Base-by-base conservation (phyloP, 2,797 vertebrate genomes). In the Lacerta bilineata region DNA sequence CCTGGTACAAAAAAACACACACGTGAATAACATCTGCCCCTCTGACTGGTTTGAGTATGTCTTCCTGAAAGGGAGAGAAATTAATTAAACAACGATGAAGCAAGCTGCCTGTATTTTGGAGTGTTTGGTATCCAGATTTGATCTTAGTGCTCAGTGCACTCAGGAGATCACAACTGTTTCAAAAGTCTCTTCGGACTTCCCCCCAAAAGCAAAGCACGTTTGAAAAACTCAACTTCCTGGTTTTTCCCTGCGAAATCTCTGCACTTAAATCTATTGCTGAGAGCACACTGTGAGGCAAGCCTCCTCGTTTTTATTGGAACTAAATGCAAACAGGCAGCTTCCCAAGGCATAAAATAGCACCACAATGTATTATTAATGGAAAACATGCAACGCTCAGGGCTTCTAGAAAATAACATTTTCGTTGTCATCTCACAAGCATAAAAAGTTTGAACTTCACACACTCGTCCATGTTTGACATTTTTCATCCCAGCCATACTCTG, bases 401-500 rank as follows among this genome's bases (percentile, higher is more conserved):
- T 93, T 94, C 94, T 93, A 93, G 92, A 94, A 43, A 43, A 43
- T 43, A 76, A 76, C 74, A 90, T 92, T 92, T 94, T 87, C 71
- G 5, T 46, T 39, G 50, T 89, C 84, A 89, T 91, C 91, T 93
- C 29, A 91, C 90, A 93, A 95, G 93, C 94, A 95, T 5, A 61
- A 20, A 36, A 84, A 9, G 1, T 68, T 59, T 74, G 92, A 93
- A 96, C 72, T 84, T 91, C 94, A 94, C 92, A 94, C 92, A 91
- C 91, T 92, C 87, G 90, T 85, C 92, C 77, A 64, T 91, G 88
- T 87, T 93, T 88, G 89, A 91, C 93, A 87, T 92, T 86, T 93
- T 90, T 88, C 91, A 92, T 92, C 92, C 93, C 94, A 95, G 92
- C 92, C 92, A 92, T 91, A 91, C 93, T 93, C 91, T 90, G 89